Percentiles rank a stretch among this genome's conserved stretches.
Conservation (phyloP, 2,797 vertebrate genomes). For the Poecile montanus region DNA sequence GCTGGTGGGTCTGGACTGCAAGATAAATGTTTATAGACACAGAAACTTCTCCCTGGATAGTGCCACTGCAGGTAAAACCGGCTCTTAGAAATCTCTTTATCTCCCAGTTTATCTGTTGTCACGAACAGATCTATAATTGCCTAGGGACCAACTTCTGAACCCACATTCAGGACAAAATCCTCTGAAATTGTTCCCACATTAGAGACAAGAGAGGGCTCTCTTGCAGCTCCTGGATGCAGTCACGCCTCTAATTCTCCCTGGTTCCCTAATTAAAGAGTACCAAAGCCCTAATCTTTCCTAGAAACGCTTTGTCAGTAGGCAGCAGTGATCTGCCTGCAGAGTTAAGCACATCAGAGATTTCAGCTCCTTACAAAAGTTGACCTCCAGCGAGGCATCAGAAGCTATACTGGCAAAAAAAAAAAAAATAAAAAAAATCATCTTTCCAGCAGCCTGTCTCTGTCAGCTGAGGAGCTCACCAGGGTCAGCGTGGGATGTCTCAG, state of each 20-base stretch:
- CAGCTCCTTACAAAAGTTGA: background rate
- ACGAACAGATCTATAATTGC: background rate
- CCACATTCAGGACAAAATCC: background rate
- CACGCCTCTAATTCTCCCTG: slow-evolving; percentile 8
- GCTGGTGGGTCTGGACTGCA: background rate
- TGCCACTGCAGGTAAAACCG: background rate
- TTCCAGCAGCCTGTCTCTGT: background rate
- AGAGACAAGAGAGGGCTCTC: background rate
- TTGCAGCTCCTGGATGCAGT: background rate
- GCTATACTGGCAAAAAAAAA: background rate
- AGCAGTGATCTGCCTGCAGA: background rate
- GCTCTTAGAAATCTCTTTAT: background rate
- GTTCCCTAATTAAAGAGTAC: slow-evolving; percentile 36
- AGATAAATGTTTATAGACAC: background rate
- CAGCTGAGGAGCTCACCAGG: background rate
- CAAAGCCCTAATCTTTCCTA: slow-evolving; percentile 26
- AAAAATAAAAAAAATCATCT: background rate
- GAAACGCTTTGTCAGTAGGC: slow-evolving; percentile 37
- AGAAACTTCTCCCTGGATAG: background rate
- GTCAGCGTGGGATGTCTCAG: background rate
- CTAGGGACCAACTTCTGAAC: slow-evolving; percentile 9
- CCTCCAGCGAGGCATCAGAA: background rate
- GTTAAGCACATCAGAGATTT: slow-evolving; percentile 34
- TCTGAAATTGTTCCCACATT: background rate
- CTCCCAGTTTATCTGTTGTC: background rate